Evolutionary conservation across 2,888 invertebrate species (phyloP).

Genomic region (Mesoligia furuncula): DNA sequence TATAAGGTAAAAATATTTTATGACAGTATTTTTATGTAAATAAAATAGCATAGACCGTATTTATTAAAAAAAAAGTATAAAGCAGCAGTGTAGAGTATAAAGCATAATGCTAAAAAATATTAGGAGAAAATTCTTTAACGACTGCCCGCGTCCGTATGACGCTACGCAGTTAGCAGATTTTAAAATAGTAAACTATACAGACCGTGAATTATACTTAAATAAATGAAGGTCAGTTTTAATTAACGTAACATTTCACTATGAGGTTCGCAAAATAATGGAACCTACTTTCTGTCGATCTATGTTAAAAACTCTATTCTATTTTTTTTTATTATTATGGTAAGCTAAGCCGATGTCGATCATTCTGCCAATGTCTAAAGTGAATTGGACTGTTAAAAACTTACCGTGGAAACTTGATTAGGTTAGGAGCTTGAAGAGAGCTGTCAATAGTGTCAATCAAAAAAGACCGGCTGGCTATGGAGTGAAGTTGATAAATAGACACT

Average conservation of each 20-base stretch:
- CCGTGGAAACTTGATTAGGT: background rate
- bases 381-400: background rate
- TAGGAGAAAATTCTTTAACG: background rate
- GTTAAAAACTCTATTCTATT: background rate
- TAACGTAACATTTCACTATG: slow-evolving; percentile 16
- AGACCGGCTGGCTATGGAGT: background rate
- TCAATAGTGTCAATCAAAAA: background rate
- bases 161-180: slow-evolving; percentile 10
- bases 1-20: background rate
- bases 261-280: background rate
- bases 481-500: background rate
- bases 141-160: background rate
- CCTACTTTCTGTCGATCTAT: background rate
- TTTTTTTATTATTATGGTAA: background rate
- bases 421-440: background rate
- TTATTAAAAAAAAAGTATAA: background rate
- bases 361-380: background rate
- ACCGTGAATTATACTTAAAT: slow-evolving; percentile 29
- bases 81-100: too few relatives aligned
- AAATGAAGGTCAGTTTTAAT: slow-evolving; percentile 38
- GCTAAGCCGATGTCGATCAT: background rate
- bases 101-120: background rate
- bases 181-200: slow-evolving; percentile 32
- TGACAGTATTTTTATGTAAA: background rate
- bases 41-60: background rate